These are phyloP conservation scores for Drosophila repleta DNA, from an alignment of 1,140 invertebrate species.

Conservation along the genomic window DNA sequence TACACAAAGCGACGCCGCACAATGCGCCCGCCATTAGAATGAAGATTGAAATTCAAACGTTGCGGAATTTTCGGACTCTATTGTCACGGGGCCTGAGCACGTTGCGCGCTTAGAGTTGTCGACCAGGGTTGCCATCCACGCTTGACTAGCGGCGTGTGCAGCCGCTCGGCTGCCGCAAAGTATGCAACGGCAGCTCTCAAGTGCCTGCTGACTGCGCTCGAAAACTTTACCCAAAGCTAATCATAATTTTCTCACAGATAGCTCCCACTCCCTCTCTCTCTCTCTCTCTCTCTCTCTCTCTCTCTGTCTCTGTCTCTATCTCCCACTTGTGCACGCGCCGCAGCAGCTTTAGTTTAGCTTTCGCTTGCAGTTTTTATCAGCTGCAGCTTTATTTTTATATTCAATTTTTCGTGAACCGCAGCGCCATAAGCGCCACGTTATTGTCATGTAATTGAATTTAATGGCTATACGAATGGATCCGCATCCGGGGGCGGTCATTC, in stretches of 20 bases:
- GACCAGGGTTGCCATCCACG: constrained; percentile 26
- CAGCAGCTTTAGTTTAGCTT: constrained; percentile 46
- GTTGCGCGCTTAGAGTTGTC: constrained; percentile 10
- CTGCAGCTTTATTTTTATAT: constrained; percentile 75
- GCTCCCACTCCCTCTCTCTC: constrained; percentile 24
- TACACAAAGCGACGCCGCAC: constrained; percentile 46
- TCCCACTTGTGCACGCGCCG: constrained; percentile 30
- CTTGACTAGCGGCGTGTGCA: constrained; percentile 35
- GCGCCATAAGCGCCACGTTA: constrained; percentile 73
- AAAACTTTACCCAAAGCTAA: constrained; percentile 78
- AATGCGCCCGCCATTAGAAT: constrained; percentile 48
- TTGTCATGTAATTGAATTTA: constrained; percentile 81
- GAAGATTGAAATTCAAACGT: constrained; percentile 66
- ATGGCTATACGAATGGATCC: constrained; percentile 65
- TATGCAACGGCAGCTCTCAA: constrained; percentile 58
- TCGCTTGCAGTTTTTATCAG: constrained; percentile 74
- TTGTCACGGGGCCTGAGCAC: constrained; percentile 34
- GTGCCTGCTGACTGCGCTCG: constrained; percentile 66
- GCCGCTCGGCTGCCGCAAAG: constrained; percentile 45
- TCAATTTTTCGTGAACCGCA: constrained; percentile 73
- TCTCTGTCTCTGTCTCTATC: neutral
- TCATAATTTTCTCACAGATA: constrained; percentile 74
- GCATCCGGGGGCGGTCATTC: constrained; percentile 53
- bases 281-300: constrained; percentile 6
- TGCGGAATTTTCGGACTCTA: constrained; percentile 50